Evolutionary conservation across 2,797 vertebrate genomes (phyloP).

Genomic region (Gadopsis marmoratus): DNA sequence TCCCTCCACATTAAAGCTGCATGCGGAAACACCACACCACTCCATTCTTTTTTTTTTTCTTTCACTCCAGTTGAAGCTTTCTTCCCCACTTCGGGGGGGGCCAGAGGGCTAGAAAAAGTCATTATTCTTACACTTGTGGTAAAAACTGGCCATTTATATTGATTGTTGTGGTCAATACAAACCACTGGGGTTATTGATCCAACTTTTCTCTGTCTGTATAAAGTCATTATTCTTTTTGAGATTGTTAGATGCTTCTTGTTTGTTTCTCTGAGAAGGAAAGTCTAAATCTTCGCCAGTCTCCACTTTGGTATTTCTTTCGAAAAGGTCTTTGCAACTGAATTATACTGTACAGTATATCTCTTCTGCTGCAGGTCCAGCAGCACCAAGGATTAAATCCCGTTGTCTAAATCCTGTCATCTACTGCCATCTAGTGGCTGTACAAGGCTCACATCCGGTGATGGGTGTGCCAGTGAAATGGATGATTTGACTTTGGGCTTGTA

Average conservation of each 20-base stretch:
- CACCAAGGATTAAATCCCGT: no score
- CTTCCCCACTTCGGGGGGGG: constrained; percentile 45
- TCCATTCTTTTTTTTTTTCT: constrained; percentile 24
- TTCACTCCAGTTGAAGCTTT: constrained; percentile 40
- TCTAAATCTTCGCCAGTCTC: constrained; percentile 49
- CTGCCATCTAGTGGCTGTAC: constrained; percentile 79
- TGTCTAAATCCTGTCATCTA: constrained; percentile 52
- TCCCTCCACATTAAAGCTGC: constrained; percentile 27
- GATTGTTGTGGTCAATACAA: constrained; percentile 77
- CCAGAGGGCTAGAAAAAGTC: constrained; percentile 64
- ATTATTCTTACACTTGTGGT: constrained; percentile 75
- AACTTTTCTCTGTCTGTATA: constrained; percentile 60
- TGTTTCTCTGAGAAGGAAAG: constrained; percentile 28
- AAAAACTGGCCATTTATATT: constrained; percentile 78
- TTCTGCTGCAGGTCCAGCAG: background rate
- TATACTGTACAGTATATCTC: background rate
- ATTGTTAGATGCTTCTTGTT: constrained; percentile 42
- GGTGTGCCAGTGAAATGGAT: constrained; percentile 54
- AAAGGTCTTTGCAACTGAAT: constrained; percentile 41
- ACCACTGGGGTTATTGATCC: constrained; percentile 74
- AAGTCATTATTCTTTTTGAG: constrained; percentile 64
- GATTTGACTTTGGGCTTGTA: constrained; percentile 14
- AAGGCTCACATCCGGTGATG: constrained; percentile 11
- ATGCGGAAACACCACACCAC: constrained; percentile 3
- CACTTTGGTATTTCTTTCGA: constrained; percentile 39